Conservation (phyloP, 2,888 invertebrate species). For the Diogma glabrata region DNA sequence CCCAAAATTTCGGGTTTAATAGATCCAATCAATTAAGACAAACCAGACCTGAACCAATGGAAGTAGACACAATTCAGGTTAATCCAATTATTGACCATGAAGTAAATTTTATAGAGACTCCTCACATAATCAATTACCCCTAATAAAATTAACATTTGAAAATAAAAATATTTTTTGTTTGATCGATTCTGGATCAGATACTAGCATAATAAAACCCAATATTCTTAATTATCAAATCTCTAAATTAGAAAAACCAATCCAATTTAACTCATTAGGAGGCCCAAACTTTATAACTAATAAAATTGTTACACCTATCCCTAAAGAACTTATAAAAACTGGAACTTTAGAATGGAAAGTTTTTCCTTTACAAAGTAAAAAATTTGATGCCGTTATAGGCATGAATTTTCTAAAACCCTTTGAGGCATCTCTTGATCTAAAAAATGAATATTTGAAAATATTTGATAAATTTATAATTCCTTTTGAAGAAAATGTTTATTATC, state of each 20-base stretch:
- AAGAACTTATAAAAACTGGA: constrained; percentile 7
- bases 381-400: constrained; percentile 8
- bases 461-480: constrained; percentile 5
- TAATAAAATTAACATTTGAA: not conserved
- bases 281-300: constrained; percentile 7
- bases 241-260: constrained; percentile 6
- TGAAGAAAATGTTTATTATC: not conserved
- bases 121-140: not conserved
- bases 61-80: not conserved
- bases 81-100: not conserved
- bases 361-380: constrained; percentile 10
- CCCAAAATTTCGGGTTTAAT: not conserved
- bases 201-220: constrained; percentile 11
- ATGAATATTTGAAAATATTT: constrained; percentile 10
- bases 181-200: constrained; percentile 12
- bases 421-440: constrained; percentile 2
- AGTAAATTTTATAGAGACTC: not conserved
- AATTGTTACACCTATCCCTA: constrained; percentile 11
- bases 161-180: constrained; percentile 9
- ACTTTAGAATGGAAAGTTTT: constrained; percentile 12
- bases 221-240: not conserved
- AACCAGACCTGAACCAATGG: not conserved
- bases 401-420: constrained; percentile 11
- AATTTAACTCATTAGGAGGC: constrained; percentile 11
- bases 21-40: not conserved